Evolutionary conservation across 2,888 invertebrate species (phyloP).

Genomic region (Cerceris rybyensis): DNA sequence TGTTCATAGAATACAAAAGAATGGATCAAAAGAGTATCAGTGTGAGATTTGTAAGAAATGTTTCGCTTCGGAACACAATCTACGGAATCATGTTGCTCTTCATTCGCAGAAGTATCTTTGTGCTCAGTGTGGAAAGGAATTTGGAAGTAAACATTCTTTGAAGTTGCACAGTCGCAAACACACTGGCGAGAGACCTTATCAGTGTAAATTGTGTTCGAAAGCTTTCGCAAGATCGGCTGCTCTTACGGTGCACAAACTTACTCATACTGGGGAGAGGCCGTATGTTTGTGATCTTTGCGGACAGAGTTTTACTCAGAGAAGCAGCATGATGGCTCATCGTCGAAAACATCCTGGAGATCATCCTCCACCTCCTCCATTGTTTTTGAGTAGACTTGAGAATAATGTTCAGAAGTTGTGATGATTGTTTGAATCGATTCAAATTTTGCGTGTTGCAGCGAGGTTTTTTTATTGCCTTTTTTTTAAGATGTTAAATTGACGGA

Average conservation of each 20-base stretch:
- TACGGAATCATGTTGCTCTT: constrained; percentile 63
- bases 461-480: too few species aligned
- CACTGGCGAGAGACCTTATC: constrained; percentile 67
- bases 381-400: constrained; percentile 15
- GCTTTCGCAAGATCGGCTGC: constrained; percentile 59
- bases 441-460: neutral
- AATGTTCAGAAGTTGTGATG: neutral
- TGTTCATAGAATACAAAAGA: constrained; percentile 1
- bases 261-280: constrained; percentile 67
- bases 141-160: constrained; percentile 50
- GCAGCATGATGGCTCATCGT: constrained; percentile 66
- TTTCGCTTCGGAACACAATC: constrained; percentile 59
- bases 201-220: constrained; percentile 70
- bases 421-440: neutral
- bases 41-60: constrained; percentile 59
- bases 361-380: constrained; percentile 47
- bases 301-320: constrained; percentile 67
- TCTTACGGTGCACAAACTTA: constrained; percentile 67
- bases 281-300: constrained; percentile 72
- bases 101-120: constrained; percentile 62
- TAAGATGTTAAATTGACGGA: neutral
- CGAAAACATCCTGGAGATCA: constrained; percentile 56
- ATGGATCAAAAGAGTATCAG: constrained; percentile 7
- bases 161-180: constrained; percentile 62
- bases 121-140: constrained; percentile 61